Evolutionary conservation across 1,140 invertebrate species (phyloP).

Genomic region (Drosophila novamexicana): DNA sequence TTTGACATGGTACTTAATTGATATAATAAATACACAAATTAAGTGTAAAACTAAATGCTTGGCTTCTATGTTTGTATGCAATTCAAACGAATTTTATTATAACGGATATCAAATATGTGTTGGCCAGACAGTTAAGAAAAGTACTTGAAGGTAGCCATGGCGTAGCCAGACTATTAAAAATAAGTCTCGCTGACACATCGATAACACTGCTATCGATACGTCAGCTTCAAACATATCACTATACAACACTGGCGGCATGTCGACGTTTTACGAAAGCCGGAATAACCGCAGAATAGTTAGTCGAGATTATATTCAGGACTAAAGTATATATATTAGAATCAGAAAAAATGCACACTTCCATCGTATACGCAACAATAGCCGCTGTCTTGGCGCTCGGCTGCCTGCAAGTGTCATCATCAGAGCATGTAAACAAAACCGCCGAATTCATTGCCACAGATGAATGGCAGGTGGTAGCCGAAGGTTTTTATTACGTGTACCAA

Average conservation of each 20-base stretch:
- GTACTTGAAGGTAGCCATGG: neutral
- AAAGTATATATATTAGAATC: slow-evolving; percentile 1
- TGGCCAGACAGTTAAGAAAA: neutral
- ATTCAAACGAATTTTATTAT: neutral
- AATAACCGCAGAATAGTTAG: slow-evolving; percentile 3
- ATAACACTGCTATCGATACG: slow-evolving; percentile 4
- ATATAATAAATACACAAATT: neutral
- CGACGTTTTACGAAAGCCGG: slow-evolving; percentile 33
- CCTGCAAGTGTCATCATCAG: slow-evolving; percentile 11
- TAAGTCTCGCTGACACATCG: neutral
- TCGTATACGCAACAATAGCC: neutral
- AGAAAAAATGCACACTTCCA: slow-evolving; percentile 6
- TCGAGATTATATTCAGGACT: neutral
- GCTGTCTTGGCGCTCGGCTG: slow-evolving; percentile 13
- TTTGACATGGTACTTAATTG: neutral
- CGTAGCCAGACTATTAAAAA: slow-evolving; percentile 13
- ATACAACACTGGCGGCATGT: slow-evolving; percentile 2
- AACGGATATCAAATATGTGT: neutral
- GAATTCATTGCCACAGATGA: slow-evolving; percentile 86
- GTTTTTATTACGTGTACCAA: slow-evolving; percentile 82
- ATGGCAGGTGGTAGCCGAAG: slow-evolving; percentile 87
- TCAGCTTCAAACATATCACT: neutral
- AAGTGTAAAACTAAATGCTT: too few relatives aligned
- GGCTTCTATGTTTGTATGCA: neutral
- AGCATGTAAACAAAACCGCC: slow-evolving; percentile 48